phyloP scores from a whole-genome alignment of 2,113 vertebrate genomes.

The Ophiodon elongatus region DNA sequence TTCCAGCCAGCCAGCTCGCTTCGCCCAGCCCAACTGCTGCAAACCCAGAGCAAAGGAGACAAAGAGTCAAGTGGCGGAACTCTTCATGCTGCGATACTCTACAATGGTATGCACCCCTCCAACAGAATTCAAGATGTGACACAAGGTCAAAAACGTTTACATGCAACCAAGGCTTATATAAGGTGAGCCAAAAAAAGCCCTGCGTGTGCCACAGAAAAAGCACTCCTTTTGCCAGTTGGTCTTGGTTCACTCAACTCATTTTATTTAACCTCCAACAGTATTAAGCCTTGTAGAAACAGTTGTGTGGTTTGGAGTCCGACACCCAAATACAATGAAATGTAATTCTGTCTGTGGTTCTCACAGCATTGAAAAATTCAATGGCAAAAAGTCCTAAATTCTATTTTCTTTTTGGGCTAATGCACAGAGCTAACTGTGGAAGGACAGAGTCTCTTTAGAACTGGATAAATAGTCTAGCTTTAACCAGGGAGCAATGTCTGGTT shows the following conservation, averaged over 20 bases:
- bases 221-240: too few relatives aligned
- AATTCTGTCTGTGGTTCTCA: neutral
- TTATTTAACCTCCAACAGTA: neutral
- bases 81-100: neutral
- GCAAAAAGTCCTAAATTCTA: neutral
- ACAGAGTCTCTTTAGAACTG: neutral
- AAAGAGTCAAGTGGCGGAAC: neutral
- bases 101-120: neutral
- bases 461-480: neutral
- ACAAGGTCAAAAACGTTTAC: neutral
- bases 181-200: neutral
- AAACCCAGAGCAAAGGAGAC: conserved; percentile 8
- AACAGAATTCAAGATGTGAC: neutral
- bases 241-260: neutral
- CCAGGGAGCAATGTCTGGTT: neutral
- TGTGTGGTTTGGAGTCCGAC: neutral
- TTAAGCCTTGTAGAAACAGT: neutral
- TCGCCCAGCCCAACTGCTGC: conserved; percentile 83
- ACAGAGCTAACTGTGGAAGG: neutral
- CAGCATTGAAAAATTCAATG: neutral
- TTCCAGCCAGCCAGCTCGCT: conserved; percentile 86
- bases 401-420: neutral
- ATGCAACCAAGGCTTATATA: neutral
- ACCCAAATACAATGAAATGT: neutral
- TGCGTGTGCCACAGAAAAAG: too few relatives aligned